Evolutionary conservation across 2,888 invertebrate species (phyloP).

Genomic region (Baronia brevicornis): DNA sequence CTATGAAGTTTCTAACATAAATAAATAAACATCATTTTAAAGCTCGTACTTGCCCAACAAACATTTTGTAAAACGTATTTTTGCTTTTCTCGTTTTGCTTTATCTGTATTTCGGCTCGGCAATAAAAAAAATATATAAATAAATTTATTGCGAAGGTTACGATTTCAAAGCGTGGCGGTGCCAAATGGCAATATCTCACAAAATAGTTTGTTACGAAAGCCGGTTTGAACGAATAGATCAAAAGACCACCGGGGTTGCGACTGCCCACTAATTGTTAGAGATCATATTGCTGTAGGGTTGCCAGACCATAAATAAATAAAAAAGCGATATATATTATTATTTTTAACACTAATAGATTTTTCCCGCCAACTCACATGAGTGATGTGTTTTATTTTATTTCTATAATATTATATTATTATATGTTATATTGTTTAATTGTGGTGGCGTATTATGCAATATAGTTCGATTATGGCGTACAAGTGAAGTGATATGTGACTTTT

Average conservation of each 20-base stretch:
- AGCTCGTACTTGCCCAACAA: no score
- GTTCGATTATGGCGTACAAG: neutral
- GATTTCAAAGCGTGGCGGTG: neutral
- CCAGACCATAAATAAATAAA: neutral
- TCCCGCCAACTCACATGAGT: no score
- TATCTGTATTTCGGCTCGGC: neutral
- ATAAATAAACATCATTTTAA: no score
- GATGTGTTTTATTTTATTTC: no score
- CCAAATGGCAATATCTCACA: neutral
- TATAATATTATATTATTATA: no score
- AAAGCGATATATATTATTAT: no score
- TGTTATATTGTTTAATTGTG: no score
- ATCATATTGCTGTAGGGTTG: conserved; percentile 6
- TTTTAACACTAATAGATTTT: no score
- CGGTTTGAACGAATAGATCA: neutral
- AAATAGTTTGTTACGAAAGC: neutral
- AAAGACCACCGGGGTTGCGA: neutral
- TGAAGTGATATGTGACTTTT: no score
- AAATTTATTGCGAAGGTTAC: neutral
- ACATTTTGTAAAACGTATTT: no score
- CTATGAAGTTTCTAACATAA: no score
- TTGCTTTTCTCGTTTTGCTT: no score
- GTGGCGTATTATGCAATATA: neutral
- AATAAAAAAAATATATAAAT: conserved; percentile 11
- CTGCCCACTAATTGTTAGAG: neutral